Evolutionary conservation across 2,888 invertebrate species (phyloP).

Genomic region (Pecten maximus): DNA sequence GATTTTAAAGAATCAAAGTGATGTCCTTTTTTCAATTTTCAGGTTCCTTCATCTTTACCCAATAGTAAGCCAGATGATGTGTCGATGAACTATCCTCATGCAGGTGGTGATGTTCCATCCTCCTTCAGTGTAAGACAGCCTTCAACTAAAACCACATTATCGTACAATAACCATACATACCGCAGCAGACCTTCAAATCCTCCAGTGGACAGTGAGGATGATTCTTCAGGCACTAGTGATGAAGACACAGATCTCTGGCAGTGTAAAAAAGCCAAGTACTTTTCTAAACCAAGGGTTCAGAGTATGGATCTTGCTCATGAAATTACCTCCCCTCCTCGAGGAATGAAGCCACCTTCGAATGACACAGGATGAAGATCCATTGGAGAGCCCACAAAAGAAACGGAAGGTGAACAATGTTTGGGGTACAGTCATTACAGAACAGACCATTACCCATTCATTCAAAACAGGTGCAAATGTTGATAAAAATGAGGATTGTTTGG

Average conservation of each 20-base stretch:
- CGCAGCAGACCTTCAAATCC: not conserved
- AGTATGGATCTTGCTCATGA: constrained; percentile 47
- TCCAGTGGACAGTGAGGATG: constrained; percentile 43
- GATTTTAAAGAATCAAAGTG: no score
- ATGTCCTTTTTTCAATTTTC: not conserved
- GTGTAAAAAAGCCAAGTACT: constrained; percentile 58
- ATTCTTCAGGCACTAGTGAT: constrained; percentile 55
- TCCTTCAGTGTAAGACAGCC: not conserved
- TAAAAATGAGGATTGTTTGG: constrained; percentile 84
- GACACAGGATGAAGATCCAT: not conserved
- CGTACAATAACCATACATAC: not conserved
- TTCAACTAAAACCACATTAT: not conserved
- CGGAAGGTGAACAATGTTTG: constrained; percentile 90
- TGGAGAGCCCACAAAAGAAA: constrained; percentile 27
- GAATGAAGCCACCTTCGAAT: constrained; percentile 30
- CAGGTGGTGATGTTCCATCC: not conserved
- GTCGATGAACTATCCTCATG: not conserved
- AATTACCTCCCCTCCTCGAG: constrained; percentile 55
- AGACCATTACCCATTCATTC: constrained; percentile 90
- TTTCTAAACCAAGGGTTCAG: constrained; percentile 44
- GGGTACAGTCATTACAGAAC: constrained; percentile 88
- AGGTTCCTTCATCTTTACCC: not conserved
- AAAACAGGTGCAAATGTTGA: constrained; percentile 88
- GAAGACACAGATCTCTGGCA: constrained; percentile 62
- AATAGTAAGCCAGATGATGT: not conserved